Base-by-base conservation (phyloP, 2,888 invertebrate species). In the Parnassius mnemosyne region DNA sequence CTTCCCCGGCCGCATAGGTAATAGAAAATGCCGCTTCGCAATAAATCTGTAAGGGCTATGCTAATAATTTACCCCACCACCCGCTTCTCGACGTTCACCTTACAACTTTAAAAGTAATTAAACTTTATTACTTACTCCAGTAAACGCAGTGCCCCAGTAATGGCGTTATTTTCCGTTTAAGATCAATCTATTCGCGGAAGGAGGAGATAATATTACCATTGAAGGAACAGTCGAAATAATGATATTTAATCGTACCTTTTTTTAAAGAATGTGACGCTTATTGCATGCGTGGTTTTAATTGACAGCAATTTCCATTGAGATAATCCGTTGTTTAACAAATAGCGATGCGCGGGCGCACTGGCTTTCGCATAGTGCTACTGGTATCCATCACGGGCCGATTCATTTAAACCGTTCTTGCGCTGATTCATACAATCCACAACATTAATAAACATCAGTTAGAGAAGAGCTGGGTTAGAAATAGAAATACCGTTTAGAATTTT, bases 11-110 rank as follows among this genome's bases (percentile, higher is more conserved):
- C 80, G 83, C 84, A 84, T 84, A 85, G 84, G 76, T 83, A 88
- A 89, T 88, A 82, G 84, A 81, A 85, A 87, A 87, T 87, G 78
- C 85, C 85, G 79, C 78, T 78, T 78, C 75, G 76, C 78, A 78
- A 84, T 84, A 82, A 83, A 82, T 84, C 79, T 71, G 73, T 75
- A 69, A 79, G 77, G 71, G 71, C 76, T 77, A 77, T 78, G 75
- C 74, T 73, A 75, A 78, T 75, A 76, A 76, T 73, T 75, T 68
- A 71, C 72, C 73, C 72, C 75, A 75, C 71, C 53, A 20, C 56
- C 49, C 61, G 9, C 13, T 41, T 11, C 42, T 12, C 49, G 13
- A 44, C 51, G 43, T 20, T 57, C 53, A 72, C 72, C 65, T 57
- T 65, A 68, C 64, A 53, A 57, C 53, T 57, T 49, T 41, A 16